A percentile compares a stretch with the other conserved stretches of the same genome.
Conservation (phyloP, 1,140 invertebrate genomes). For the Diachasma alloeum region DNA sequence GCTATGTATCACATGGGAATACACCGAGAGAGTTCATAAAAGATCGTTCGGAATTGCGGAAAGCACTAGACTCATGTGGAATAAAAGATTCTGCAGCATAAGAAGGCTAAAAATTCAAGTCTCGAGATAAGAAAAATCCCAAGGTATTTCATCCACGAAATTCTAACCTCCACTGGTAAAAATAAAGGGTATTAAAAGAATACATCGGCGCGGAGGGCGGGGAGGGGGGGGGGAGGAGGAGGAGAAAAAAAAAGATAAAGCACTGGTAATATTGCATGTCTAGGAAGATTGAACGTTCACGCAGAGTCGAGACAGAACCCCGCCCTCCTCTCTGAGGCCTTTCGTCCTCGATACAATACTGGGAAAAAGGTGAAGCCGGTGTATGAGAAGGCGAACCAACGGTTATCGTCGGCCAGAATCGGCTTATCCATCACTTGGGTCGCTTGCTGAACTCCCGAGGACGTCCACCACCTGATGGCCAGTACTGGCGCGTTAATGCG, state of each 20-base stretch:
- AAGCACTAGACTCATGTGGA: not conserved
- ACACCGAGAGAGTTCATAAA: not conserved
- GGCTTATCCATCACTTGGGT: constrained; percentile 48
- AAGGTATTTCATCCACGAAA: not conserved
- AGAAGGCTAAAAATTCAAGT: not conserved
- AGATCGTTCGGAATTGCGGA: not conserved
- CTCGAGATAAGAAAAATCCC: not conserved
- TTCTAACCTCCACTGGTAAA: not conserved
- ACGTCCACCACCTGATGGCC: constrained; percentile 17
- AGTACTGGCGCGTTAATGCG: constrained; percentile 40
- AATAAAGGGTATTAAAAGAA: not conserved
- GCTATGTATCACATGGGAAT: not conserved
- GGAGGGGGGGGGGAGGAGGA: not conserved
- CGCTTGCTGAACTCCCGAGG: constrained; percentile 3
- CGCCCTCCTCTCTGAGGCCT: not conserved
- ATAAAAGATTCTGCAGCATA: not conserved
- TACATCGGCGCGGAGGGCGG: not conserved
- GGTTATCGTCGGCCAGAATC: constrained; percentile 45
- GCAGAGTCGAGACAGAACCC: constrained; percentile 34
- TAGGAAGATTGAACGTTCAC: constrained; percentile 42
- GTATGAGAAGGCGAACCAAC: constrained; percentile 24
- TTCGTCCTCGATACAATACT: constrained; percentile 23
- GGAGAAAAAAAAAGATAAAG: constrained; percentile 6
- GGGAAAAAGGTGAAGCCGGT: constrained; percentile 8
- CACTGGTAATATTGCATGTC: constrained; percentile 40